A percentile compares a stretch with the other conserved stretches of the same genome.
phyloP scores from a whole-genome alignment of 23 tunicate species.

The Styela clava region DNA sequence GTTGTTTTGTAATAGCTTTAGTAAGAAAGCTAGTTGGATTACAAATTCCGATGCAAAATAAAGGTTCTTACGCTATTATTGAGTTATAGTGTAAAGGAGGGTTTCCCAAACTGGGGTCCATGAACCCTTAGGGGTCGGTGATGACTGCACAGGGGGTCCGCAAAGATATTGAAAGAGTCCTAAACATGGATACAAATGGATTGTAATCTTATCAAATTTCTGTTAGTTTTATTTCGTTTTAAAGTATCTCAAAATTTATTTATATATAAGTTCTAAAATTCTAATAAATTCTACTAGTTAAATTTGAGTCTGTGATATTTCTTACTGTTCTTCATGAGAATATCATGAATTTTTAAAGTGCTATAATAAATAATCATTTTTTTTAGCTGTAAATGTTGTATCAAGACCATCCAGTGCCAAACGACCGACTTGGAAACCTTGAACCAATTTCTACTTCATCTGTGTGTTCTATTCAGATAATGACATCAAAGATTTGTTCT shows the following conservation, averaged over 20 bases:
- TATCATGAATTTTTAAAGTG: too few relatives aligned
- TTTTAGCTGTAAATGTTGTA: background rate
- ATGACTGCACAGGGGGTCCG: too few relatives aligned
- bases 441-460: background rate
- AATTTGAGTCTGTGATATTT: background rate
- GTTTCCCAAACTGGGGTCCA: too few relatives aligned
- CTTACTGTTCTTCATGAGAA: background rate
- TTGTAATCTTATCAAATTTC: background rate
- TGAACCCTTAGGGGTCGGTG: too few relatives aligned
- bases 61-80: background rate
- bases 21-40: background rate
- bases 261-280: background rate
- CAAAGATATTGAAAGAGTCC: background rate
- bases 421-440: conserved; percentile 20
- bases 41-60: too few relatives aligned
- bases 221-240: background rate
- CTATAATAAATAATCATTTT: too few relatives aligned
- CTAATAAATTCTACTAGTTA: background rate
- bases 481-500: too few relatives aligned
- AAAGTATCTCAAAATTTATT: too few relatives aligned
- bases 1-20: background rate
- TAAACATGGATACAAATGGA: background rate
- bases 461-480: too few relatives aligned
- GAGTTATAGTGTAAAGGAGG: background rate
- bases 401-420: conserved; percentile 28